phyloP scores from a whole-genome alignment of 2,888 invertebrate species.

The Cheilosia vulpina region DNA sequence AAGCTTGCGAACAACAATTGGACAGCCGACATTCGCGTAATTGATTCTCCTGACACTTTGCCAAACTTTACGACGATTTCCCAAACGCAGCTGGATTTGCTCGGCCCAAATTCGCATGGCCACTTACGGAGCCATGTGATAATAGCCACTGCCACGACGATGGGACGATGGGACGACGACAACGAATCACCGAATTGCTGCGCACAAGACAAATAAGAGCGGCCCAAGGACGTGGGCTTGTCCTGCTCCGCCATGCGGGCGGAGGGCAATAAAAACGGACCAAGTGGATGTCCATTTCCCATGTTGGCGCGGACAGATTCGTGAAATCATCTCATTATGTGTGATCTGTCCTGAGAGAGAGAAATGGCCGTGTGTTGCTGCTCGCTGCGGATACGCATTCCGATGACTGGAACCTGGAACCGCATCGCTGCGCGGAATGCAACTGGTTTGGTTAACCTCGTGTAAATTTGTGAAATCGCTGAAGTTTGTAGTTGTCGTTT shows the following conservation, averaged over 20 bases:
- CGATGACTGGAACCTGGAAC: slow-evolving; percentile 42
- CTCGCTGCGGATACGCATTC: slow-evolving; percentile 65
- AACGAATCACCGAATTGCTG: slow-evolving; percentile 73
- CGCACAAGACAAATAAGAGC: slow-evolving; percentile 71
- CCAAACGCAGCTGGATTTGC: slow-evolving; percentile 16
- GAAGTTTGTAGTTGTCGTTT: slow-evolving; percentile 67
- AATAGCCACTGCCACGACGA: slow-evolving; percentile 51
- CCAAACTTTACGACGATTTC: slow-evolving; percentile 74
- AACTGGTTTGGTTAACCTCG: slow-evolving; percentile 73
- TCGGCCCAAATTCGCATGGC: slow-evolving; percentile 1
- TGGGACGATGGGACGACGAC: slow-evolving; percentile 11
- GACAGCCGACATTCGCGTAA: slow-evolving; percentile 74
- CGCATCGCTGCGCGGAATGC: slow-evolving; percentile 67
- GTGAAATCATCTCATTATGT: slow-evolving; percentile 73
- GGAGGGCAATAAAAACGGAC: slow-evolving; percentile 45
- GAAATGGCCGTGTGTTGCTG: slow-evolving; percentile 57
- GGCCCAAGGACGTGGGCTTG: slow-evolving; percentile 46
- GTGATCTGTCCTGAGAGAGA: slow-evolving; percentile 14
- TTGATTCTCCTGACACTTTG: slow-evolving; percentile 75
- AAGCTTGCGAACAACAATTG: slow-evolving; percentile 63
- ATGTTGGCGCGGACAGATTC: slow-evolving; percentile 68
- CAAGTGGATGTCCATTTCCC: slow-evolving; percentile 62
- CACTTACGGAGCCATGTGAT: slow-evolving; percentile 66
- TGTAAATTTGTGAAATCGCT: slow-evolving; percentile 74
- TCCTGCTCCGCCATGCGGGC: slow-evolving; percentile 36